A percentile compares a stretch with the other conserved stretches of the same genome.
These are phyloP conservation scores for Drosophila pandora DNA, from an alignment of 1,140 invertebrate species.

Conservation along the genomic window DNA sequence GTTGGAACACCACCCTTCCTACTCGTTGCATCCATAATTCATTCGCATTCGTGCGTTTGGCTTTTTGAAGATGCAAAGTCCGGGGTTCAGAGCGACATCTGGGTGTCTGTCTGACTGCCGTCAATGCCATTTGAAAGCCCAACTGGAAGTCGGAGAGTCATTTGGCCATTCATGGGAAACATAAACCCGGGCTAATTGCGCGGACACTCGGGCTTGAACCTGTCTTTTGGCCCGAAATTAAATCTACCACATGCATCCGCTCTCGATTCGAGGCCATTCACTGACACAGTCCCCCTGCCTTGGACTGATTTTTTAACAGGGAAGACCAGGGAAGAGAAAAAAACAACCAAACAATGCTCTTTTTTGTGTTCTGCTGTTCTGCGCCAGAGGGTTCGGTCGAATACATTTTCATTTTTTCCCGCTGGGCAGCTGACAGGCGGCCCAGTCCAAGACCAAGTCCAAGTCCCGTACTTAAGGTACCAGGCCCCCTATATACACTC, in stretches of 20 bases:
- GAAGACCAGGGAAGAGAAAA: no score
- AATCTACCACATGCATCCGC: slow-evolving; percentile 1
- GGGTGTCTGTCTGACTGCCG: not conserved
- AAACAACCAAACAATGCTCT: not conserved
- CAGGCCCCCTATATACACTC: not conserved
- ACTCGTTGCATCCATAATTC: slow-evolving; percentile 24
- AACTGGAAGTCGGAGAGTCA: not conserved
- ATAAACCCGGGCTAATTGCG: slow-evolving; percentile 1
- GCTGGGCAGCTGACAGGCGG: slow-evolving; percentile 26
- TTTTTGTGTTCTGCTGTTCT: slow-evolving; percentile 2
- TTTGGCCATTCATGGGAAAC: not conserved
- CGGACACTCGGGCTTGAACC: not conserved
- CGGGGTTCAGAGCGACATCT: not conserved
- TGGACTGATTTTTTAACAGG: slow-evolving; percentile 8
- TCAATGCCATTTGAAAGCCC: not conserved
- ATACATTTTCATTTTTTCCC: slow-evolving; percentile 21
- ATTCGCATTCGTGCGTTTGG: slow-evolving; percentile 11
- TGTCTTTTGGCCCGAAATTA: not conserved
- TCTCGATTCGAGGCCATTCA: not conserved
- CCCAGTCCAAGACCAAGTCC: no score
- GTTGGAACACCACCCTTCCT: slow-evolving; percentile 13
- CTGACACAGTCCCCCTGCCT: not conserved
- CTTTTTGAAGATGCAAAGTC: not conserved
- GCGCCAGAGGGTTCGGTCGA: slow-evolving; percentile 5
- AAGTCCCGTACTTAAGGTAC: not conserved